A percentile compares a stretch with the other conserved stretches of the same genome.
Conservation (phyloP, 2,113 vertebrate genomes). For the Beaufortia kweichowensis region DNA sequence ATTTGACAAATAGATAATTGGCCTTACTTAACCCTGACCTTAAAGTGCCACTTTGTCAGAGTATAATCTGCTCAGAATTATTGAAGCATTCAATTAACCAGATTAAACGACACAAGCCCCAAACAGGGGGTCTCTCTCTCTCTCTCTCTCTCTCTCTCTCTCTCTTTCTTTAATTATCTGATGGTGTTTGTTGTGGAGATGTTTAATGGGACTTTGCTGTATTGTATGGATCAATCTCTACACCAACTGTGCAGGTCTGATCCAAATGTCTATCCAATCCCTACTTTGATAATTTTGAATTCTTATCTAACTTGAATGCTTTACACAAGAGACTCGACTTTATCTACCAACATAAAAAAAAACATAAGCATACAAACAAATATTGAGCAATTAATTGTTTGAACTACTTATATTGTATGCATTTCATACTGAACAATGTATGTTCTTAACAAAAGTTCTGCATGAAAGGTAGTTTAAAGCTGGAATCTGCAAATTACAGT, state of each 20-base stretch:
- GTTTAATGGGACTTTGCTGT: slow-evolving; percentile 34
- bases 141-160: slow-evolving; percentile 17
- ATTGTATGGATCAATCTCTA: slow-evolving; percentile 30
- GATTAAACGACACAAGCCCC: slow-evolving; percentile 69
- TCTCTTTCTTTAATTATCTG: slow-evolving; percentile 41
- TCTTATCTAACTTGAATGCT: background rate
- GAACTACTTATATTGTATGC: too few relatives aligned
- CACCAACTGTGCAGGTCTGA: background rate
- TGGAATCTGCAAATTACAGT: too few relatives aligned
- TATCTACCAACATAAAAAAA: too few relatives aligned
- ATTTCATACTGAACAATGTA: too few relatives aligned
- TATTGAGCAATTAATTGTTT: too few relatives aligned
- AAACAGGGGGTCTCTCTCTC: slow-evolving; percentile 56
- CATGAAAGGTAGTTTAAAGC: too few relatives aligned
- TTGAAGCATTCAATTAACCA: slow-evolving; percentile 76
- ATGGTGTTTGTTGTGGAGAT: slow-evolving; percentile 33
- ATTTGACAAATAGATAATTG: slow-evolving; percentile 81
- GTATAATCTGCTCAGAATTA: slow-evolving; percentile 77
- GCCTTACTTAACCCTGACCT: slow-evolving; percentile 76
- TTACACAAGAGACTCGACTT: too few relatives aligned
- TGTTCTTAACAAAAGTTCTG: too few relatives aligned
- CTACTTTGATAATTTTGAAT: too few relatives aligned
- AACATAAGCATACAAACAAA: too few relatives aligned
- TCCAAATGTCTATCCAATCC: background rate
- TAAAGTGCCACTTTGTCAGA: slow-evolving; percentile 66